Evolutionary conservation across 2,113 vertebrate genomes (phyloP), one percentile per base, ranked within the genome.

Genomic region (Euleptes europaea): DNA sequence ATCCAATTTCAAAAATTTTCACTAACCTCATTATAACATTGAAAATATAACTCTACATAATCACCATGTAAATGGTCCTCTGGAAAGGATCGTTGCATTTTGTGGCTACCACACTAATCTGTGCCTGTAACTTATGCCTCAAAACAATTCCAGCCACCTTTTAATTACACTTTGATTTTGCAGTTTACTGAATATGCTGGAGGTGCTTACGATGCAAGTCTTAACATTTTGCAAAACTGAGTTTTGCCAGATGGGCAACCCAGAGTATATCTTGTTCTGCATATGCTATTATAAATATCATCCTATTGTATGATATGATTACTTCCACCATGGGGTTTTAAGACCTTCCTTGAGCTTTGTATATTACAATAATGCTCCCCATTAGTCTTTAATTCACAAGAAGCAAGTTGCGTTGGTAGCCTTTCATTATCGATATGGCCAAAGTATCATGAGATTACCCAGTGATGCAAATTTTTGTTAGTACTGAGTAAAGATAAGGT

Each of bases 1-100:
- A 83, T 86, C 72, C 80, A 82, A 65, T 73, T 91, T 88, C 57
- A 33, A 47, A 82, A 80, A 57, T 40, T 76, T 9, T 84, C 51
- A 3, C 69, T 86, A 75, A 78, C 38, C 54, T 74, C 51, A 42
- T 40, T 31, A 86, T 79, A 73, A 70, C 49, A 80, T 42, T 54
- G 83, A 88, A 49, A 84, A 40, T 26, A 33, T 84, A 89, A 78
- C 38, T 54, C 60, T 83, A 88, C 83, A 40, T 1, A 1, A 80
- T 49, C 88, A 78, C 28, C 87, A 51, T 86, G 77, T 12, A 74
- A 79, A 80, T 81, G 47, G 66, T 38, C 28, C 85, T 65, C 33
- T 47, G 76, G 65, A 83, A 89, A 85, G 19, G 65, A 26, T 28
- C 2, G 12, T 80, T 70, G 31, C 31, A 70, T 9, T 82, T 89